Evolutionary conservation across 1,140 invertebrate species (phyloP).

Genomic region (Globodera rostochiensis): DNA sequence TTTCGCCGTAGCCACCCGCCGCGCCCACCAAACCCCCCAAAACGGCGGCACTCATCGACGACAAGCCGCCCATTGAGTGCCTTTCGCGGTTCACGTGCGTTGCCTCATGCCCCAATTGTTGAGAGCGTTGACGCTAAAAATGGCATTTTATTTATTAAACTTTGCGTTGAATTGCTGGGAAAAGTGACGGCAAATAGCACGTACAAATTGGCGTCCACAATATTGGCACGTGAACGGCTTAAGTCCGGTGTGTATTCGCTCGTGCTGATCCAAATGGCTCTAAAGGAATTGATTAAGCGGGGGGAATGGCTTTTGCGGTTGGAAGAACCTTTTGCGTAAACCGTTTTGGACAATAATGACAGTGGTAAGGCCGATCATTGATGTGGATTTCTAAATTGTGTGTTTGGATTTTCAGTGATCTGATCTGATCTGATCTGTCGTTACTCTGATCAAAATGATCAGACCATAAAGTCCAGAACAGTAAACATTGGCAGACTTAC

Average conservation of each 20-base stretch:
- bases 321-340: conserved; percentile 58
- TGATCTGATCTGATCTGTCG: neutral
- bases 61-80: conserved; percentile 9
- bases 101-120: conserved; percentile 61
- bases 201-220: conserved; percentile 54
- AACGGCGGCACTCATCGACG: neutral
- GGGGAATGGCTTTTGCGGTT: too few species aligned
- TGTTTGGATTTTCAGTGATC: too few species aligned
- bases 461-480: neutral
- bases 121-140: conserved; percentile 52
- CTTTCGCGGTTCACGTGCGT: conserved; percentile 49
- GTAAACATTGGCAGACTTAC: conserved; percentile 2
- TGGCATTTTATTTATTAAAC: neutral
- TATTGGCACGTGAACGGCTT: conserved; percentile 60
- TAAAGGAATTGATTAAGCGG: neutral
- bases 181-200: neutral
- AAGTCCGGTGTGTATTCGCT: conserved; percentile 60
- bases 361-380: conserved; percentile 61
- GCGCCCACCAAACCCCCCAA: conserved; percentile 5
- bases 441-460: neutral
- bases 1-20: neutral
- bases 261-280: conserved; percentile 61
- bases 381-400: conserved; percentile 44
- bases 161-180: neutral
- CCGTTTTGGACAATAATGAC: conserved; percentile 52